A percentile compares a stretch with the other conserved stretches of the same genome.
phyloP scores from a whole-genome alignment of 1,140 invertebrate species.

The Hylaeus volcanicus region DNA sequence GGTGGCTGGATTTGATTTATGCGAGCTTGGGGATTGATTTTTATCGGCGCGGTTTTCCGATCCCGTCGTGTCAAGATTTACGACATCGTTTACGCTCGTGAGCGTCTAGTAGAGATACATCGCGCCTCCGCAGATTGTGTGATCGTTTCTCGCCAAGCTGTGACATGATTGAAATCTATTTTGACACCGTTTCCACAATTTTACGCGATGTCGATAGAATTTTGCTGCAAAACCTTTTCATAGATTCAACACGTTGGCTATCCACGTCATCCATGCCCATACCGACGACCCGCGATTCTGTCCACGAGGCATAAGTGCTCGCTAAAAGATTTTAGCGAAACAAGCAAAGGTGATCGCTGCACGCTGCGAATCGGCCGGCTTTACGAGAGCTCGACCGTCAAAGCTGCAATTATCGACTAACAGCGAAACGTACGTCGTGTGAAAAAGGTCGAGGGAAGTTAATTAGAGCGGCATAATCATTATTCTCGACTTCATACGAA shows the following conservation, averaged over 20 bases:
- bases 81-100: conserved; percentile 14
- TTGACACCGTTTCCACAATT: too few species aligned
- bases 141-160: not conserved
- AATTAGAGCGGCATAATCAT: conserved; percentile 34
- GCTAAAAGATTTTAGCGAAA: not conserved
- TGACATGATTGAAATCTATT: too few species aligned
- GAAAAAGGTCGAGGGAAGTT: conserved; percentile 17
- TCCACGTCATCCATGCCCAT: too few species aligned
- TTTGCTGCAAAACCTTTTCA: too few species aligned
- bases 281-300: too few species aligned
- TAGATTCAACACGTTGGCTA: too few species aligned
- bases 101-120: not conserved
- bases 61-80: conserved; percentile 21
- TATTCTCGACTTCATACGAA: conserved; percentile 13
- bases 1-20: conserved; percentile 1
- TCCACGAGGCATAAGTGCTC: too few species aligned
- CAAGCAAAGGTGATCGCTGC: conserved; percentile 27
- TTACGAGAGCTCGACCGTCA: too few species aligned
- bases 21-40: not conserved
- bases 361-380: conserved; percentile 5
- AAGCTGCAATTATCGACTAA: conserved; percentile 19
- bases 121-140: not conserved
- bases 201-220: too few species aligned
- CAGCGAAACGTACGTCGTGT: not conserved
- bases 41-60: not conserved